Base-by-base conservation (phyloP, 2,797 vertebrate genomes). In the Apogon talboti region DNA sequence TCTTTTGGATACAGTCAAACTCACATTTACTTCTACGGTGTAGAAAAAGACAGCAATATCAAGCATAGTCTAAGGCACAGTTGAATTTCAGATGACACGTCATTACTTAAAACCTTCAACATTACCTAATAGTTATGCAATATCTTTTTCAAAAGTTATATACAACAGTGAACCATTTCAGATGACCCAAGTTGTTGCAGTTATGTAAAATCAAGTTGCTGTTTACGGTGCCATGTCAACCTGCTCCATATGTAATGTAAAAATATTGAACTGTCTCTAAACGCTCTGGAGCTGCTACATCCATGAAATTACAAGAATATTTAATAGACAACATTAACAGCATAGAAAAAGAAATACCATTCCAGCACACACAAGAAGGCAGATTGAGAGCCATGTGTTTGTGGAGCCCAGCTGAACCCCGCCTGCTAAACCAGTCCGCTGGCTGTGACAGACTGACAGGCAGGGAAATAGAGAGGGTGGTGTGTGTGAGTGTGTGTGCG, bases 301-400 rank as follows among this genome's bases (percentile, higher is more conserved):
- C 15, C 19, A 8, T 42, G 16, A 30, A 55, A 62, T 40, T 33
- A 35, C 71, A 63, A 70, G 14, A 46, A 42, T 9, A 65, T 59
- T 40, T 52, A 47, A 37, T 10, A 55, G 13, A 59, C 48, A 12
- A 51, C 52, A 46, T 59, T 30, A 38, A 66, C 69, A 68, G 55
- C 50, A 74, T 3, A 54, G 65, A 79, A 73, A 68, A 63, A 24
- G n/a, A 75, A 78, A 82, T 76, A 66, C 61, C 74, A 84, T 86
- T 88, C 83, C 83, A 81, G 71, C 76, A 86, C 83, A 85, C 51
- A 71, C 62, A 84, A 78, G 62, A 71, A 87, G 87, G 82, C 88
- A 87, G 83, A 86, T 77, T 88, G 85, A 67, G 67, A 79, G 82
- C 83, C 87, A 87, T 88, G 83, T 88, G 90, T 86, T 87, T 85